These are phyloP conservation scores for Rhagonycha lutea DNA, from an alignment of 2,888 invertebrate species.

Conservation along the genomic window DNA sequence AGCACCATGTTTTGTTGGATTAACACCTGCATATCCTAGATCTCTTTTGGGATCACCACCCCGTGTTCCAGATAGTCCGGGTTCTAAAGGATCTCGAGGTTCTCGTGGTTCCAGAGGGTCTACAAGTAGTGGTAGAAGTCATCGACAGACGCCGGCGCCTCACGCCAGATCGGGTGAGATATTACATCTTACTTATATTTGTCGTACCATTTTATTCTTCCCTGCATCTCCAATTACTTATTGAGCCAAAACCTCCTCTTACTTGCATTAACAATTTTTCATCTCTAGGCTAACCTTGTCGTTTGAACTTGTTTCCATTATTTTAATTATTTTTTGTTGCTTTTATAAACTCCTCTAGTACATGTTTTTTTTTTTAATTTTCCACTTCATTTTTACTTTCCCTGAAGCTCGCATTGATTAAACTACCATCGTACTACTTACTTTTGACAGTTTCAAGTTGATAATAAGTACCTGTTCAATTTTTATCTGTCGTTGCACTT, in stretches of 20 bases:
- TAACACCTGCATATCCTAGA: slow-evolving; percentile 46
- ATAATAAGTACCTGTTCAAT: background rate
- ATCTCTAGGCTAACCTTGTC: background rate
- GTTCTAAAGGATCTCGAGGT: slow-evolving; percentile 44
- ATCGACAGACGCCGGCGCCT: slow-evolving; percentile 52
- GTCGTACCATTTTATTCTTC: background rate
- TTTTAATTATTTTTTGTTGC: background rate
- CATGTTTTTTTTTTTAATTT: background rate
- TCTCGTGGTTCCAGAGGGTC: slow-evolving; percentile 48
- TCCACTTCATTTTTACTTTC: background rate
- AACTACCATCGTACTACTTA: background rate
- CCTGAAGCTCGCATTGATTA: background rate
- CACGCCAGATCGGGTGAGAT: slow-evolving; percentile 51
- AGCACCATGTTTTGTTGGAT: slow-evolving; percentile 55
- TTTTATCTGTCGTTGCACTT: background rate
- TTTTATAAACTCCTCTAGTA: background rate
- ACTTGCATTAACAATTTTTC: background rate
- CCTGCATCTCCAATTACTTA: background rate
- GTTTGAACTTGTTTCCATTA: background rate
- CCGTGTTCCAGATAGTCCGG: slow-evolving; percentile 58
- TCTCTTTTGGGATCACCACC: slow-evolving; percentile 52
- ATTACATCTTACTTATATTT: background rate
- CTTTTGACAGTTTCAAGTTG: background rate
- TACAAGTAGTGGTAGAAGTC: slow-evolving; percentile 57
- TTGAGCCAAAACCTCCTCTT: background rate